A percentile compares a stretch with the other conserved stretches of the same genome.
phyloP scores from a whole-genome alignment of 2,888 invertebrate genomes.

The Noctua fimbriata region DNA sequence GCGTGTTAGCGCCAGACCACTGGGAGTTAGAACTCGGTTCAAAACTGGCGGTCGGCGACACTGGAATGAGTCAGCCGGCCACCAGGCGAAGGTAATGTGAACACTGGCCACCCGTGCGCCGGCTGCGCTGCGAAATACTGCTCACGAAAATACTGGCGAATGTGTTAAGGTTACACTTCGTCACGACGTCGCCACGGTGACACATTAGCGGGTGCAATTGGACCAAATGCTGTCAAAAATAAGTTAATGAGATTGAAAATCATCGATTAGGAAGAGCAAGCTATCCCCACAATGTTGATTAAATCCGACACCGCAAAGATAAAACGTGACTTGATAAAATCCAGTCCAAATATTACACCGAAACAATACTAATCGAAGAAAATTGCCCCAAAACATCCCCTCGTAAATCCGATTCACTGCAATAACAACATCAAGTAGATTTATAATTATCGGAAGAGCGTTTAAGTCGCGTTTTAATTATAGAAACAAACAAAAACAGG shows the following conservation, averaged over 20 bases:
- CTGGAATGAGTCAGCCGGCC: constrained; percentile 81
- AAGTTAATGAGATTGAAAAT: background rate
- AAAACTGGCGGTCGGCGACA: constrained; percentile 79
- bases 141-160: constrained; percentile 68
- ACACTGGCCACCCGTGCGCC: constrained; percentile 77
- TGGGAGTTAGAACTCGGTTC: constrained; percentile 79
- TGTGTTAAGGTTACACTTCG: constrained; percentile 59
- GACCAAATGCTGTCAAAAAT: constrained; percentile 19
- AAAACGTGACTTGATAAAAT: constrained; percentile 57
- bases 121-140: constrained; percentile 70
- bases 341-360: constrained; percentile 52
- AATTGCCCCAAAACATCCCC: constrained; percentile 71
- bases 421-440: constrained; percentile 81
- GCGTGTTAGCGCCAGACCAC: constrained; percentile 84
- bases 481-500: constrained; percentile 87
- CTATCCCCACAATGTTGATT: constrained; percentile 29
- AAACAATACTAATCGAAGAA: constrained; percentile 71
- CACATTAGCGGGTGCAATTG: constrained; percentile 35
- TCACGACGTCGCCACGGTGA: constrained; percentile 48
- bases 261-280: constrained; percentile 4
- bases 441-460: constrained; percentile 84
- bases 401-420: constrained; percentile 77
- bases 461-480: constrained; percentile 87
- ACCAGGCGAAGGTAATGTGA: constrained; percentile 77
- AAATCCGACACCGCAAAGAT: constrained; percentile 27